Conservation (phyloP, 1,140 invertebrate species). For the Macrobrachium nipponense region DNA sequence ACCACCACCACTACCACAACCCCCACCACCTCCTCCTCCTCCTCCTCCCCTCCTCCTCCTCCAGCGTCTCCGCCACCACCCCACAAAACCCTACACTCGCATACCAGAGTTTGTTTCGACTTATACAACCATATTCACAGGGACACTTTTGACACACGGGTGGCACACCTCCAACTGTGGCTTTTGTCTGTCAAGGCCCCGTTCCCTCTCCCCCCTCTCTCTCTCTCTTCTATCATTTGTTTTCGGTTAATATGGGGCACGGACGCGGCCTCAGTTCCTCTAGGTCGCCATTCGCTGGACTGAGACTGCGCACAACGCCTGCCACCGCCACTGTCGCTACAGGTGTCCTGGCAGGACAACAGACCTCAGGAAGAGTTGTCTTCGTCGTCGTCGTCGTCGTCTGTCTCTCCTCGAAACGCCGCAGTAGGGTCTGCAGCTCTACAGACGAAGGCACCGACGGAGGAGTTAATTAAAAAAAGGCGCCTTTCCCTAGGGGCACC, state of each 20-base stretch:
- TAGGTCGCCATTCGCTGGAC: too few relatives aligned
- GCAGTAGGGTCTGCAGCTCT: not conserved
- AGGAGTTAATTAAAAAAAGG: too few relatives aligned
- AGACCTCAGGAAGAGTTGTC: too few relatives aligned
- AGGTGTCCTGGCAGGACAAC: too few relatives aligned
- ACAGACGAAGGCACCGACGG: not conserved
- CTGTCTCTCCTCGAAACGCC: not conserved
- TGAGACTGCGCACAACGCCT: too few relatives aligned
- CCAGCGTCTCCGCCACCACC: not conserved
- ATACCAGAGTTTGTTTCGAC: too few relatives aligned
- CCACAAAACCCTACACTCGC: too few relatives aligned
- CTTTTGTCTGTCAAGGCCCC: constrained; percentile 37
- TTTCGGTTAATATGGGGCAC: not conserved
- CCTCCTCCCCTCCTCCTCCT: constrained; percentile 28
- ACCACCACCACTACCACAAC: constrained; percentile 28
- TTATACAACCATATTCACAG: too few relatives aligned
- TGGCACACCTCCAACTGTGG: constrained; percentile 40
- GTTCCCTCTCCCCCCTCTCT: too few relatives aligned
- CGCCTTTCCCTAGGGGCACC: not conserved
- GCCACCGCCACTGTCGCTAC: too few relatives aligned
- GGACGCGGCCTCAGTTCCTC: too few relatives aligned
- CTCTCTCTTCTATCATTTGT: constrained; percentile 49
- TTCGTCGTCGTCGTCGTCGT: not conserved
- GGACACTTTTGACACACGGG: not conserved
- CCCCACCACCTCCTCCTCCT: constrained; percentile 48